These are phyloP conservation scores for Oncorhynchus nerka DNA, from an alignment of 2,113 vertebrate species.

Conservation along the genomic window DNA sequence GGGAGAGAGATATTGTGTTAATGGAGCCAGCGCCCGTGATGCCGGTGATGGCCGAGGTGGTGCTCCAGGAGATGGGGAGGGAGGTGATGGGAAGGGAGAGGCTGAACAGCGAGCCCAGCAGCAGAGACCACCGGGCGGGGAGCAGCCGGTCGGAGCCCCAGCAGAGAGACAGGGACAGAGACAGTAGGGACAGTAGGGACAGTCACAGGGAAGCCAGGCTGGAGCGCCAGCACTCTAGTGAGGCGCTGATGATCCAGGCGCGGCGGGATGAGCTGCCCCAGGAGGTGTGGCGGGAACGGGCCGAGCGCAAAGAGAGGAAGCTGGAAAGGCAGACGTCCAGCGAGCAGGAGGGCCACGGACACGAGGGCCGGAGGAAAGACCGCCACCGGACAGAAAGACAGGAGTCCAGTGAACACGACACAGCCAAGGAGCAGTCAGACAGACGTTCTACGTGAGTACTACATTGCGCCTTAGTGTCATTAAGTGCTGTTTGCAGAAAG, in stretches of 20 bases:
- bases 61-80: slow-evolving; percentile 62
- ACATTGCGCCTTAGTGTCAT: neutral
- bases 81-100: slow-evolving; percentile 59
- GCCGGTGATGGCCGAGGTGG: slow-evolving; percentile 75
- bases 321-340: slow-evolving; percentile 77
- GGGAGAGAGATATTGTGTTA: slow-evolving; percentile 27
- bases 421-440: slow-evolving; percentile 73
- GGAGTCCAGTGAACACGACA: slow-evolving; percentile 89
- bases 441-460: slow-evolving; percentile 56
- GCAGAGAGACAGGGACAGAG: neutral
- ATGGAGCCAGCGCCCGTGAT: slow-evolving; percentile 47
- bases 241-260: slow-evolving; percentile 76
- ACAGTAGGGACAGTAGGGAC: slow-evolving; percentile 1
- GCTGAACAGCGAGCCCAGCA: slow-evolving; percentile 63
- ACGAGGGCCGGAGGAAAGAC: slow-evolving; percentile 78
- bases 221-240: slow-evolving; percentile 68
- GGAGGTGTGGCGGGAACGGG: slow-evolving; percentile 77
- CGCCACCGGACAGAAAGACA: slow-evolving; percentile 80
- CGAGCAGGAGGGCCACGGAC: slow-evolving; percentile 77
- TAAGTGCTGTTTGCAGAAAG: neutral
- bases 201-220: slow-evolving; percentile 49
- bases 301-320: slow-evolving; percentile 64
- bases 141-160: slow-evolving; percentile 68
- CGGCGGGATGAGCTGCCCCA: slow-evolving; percentile 74
- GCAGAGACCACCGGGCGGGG: slow-evolving; percentile 48